These are phyloP conservation scores for Cololabis saira DNA, from an alignment of 2,113 vertebrate genomes.

Conservation along the genomic window DNA sequence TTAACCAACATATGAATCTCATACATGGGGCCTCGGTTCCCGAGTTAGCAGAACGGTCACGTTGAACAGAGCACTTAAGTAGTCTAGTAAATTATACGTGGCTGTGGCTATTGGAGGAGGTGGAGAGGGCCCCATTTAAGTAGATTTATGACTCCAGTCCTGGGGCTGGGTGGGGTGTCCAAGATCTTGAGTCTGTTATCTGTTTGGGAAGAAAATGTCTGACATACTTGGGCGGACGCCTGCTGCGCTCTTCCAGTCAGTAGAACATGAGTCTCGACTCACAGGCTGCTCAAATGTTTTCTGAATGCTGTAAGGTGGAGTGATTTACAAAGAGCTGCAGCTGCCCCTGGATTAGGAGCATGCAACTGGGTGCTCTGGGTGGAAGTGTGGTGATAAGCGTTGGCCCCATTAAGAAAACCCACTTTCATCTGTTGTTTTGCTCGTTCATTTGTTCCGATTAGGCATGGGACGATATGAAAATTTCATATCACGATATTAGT, in stretches of 20 bases:
- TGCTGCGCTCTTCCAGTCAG: slow-evolving; percentile 50
- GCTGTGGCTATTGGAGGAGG: slow-evolving; percentile 50
- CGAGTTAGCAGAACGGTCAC: slow-evolving; percentile 29
- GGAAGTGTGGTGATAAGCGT: slow-evolving; percentile 19
- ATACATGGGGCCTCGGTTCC: slow-evolving; percentile 20
- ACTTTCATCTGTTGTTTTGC: neutral
- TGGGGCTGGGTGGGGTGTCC: slow-evolving; percentile 39
- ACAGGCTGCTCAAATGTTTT: slow-evolving; percentile 61
- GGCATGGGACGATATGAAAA: too few relatives aligned
- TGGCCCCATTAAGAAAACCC: neutral
- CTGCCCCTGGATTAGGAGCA: slow-evolving; percentile 45
- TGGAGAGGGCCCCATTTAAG: slow-evolving; percentile 58
- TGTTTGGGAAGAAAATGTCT: slow-evolving; percentile 66
- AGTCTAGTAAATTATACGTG: slow-evolving; percentile 40
- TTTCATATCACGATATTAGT: too few relatives aligned
- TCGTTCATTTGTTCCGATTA: too few relatives aligned
- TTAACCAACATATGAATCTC: slow-evolving; percentile 33
- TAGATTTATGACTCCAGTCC: slow-evolving; percentile 62
- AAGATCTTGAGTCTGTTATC: slow-evolving; percentile 63
- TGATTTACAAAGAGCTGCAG: slow-evolving; percentile 63
- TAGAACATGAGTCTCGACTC: slow-evolving; percentile 32
- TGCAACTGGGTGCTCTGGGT: slow-evolving; percentile 11
- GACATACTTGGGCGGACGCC: slow-evolving; percentile 67
- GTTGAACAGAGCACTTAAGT: slow-evolving; percentile 31
- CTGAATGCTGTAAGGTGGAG: slow-evolving; percentile 51